These are phyloP conservation scores for Drosophila austrosaltans DNA, from an alignment of 2,888 invertebrate genomes.

Conservation along the genomic window DNA sequence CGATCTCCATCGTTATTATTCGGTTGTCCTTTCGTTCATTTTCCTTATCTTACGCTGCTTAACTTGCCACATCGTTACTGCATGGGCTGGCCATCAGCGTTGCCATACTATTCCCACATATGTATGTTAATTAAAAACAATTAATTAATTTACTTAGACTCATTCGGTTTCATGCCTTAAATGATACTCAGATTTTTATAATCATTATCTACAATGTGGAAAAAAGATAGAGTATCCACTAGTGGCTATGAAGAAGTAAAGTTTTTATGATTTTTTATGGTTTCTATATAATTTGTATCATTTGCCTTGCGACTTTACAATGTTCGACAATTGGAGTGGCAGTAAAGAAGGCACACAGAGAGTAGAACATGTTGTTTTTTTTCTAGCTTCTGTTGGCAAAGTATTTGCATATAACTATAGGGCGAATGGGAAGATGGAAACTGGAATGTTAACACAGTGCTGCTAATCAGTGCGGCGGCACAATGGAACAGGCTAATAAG, in stretches of 20 bases:
- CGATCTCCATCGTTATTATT: too few species aligned
- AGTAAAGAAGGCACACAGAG: slow-evolving; percentile 14
- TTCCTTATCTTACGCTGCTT: too few species aligned
- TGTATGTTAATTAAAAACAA: too few species aligned
- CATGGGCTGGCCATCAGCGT: too few species aligned
- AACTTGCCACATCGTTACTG: too few species aligned
- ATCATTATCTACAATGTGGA: neutral
- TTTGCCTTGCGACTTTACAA: slow-evolving; percentile 47
- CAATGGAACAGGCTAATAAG: slow-evolving; percentile 55
- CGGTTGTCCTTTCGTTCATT: too few species aligned
- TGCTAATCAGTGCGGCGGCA: slow-evolving; percentile 60
- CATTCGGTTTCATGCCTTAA: too few species aligned
- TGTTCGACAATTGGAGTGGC: slow-evolving; percentile 41
- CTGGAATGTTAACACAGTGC: slow-evolving; percentile 32
- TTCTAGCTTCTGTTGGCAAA: slow-evolving; percentile 37
- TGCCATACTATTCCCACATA: too few species aligned
- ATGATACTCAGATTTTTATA: too few species aligned
- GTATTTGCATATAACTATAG: slow-evolving; percentile 50
- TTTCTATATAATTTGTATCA: slow-evolving; percentile 47
- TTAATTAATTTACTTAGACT: too few species aligned
- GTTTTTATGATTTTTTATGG: neutral
- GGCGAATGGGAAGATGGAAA: neutral
- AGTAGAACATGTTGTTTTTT: slow-evolving; percentile 11
- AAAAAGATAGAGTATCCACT: neutral
- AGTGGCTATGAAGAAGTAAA: neutral